Evolutionary conservation across 23 tunicate genomes (phyloP), one percentile per base, ranked within the genome.

Genomic region (Clavelina lepadiformis): DNA sequence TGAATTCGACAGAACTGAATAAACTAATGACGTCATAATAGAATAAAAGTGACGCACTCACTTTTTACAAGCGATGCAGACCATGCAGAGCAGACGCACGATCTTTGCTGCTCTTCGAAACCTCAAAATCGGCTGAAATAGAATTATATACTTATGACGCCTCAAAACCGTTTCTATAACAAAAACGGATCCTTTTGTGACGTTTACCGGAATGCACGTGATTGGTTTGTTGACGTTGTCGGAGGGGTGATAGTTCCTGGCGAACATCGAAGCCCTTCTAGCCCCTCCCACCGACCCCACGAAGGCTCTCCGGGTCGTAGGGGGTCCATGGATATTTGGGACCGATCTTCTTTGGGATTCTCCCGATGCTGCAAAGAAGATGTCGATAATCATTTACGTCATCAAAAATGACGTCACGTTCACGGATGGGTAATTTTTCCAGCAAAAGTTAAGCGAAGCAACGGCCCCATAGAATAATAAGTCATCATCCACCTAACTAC

Each of bases 11-110:
- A 11, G 49, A 41, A 15, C 49, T 8, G 49, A 41, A 41, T 41
- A 15, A 8, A 41, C 11, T 15, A 11, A 8, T 41, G 49, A 41
- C n/a, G n/a, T n/a, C n/a, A n/a, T n/a, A n/a, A n/a, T n/a, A n/a
- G n/a, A n/a, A n/a, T n/a, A n/a, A n/a, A n/a, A n/a, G 23, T 23
- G 38, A 37, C 21, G 3, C 3, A 86, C 96, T 74, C 63, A 89
- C 97, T 81, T 89, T 34, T 76, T 89, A 57, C 97, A 89, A 51
- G 85, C 89, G 20, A 77, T 58, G 69, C 84, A 89, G 15, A 89
- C 89, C 68, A 66, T 82, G 75, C 83, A 80, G 30, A 89, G 64
- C 24, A 81, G 56, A 15, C 89, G 79, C 33, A 89, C 56, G 2
- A 89, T 61, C 25, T 75, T 56, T 0, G 89, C 97, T 4, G 83